Conservation (phyloP, 1,140 invertebrate species). For the Apis cerana region DNA sequence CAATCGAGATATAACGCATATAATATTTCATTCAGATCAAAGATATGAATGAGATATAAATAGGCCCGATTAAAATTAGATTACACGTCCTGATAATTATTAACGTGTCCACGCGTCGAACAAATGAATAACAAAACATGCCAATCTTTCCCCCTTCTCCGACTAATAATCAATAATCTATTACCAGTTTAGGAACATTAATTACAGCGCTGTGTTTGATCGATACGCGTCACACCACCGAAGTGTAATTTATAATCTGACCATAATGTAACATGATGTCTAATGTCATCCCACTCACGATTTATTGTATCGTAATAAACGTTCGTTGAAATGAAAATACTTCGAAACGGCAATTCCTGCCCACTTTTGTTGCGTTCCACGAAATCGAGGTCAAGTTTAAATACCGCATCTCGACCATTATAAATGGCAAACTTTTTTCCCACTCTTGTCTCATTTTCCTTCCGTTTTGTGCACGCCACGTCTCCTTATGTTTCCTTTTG, state of each 20-base stretch:
- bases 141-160: constrained; percentile 5
- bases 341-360: not conserved
- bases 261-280: constrained; percentile 19
- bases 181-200: constrained; percentile 43
- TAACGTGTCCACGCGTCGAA: constrained; percentile 6
- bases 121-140: constrained; percentile 35
- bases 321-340: not conserved
- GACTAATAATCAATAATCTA: constrained; percentile 38
- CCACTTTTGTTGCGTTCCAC: constrained; percentile 11
- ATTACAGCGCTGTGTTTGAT: constrained; percentile 28
- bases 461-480: not conserved
- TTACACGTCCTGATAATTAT: constrained; percentile 46
- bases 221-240: not conserved
- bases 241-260: constrained; percentile 17
- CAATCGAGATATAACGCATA: not conserved
- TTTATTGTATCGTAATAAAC: constrained; percentile 19
- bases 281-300: not conserved
- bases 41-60: constrained; percentile 35
- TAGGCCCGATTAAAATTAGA: constrained; percentile 26
- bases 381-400: constrained; percentile 7
- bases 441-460: constrained; percentile 37
- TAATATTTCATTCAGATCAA: too few species aligned
- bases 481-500: not conserved
- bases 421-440: constrained; percentile 37
- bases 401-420: constrained; percentile 22